Evolutionary conservation across 2,888 invertebrate species (phyloP).

Genomic region (Chymomyza procnemis): DNA sequence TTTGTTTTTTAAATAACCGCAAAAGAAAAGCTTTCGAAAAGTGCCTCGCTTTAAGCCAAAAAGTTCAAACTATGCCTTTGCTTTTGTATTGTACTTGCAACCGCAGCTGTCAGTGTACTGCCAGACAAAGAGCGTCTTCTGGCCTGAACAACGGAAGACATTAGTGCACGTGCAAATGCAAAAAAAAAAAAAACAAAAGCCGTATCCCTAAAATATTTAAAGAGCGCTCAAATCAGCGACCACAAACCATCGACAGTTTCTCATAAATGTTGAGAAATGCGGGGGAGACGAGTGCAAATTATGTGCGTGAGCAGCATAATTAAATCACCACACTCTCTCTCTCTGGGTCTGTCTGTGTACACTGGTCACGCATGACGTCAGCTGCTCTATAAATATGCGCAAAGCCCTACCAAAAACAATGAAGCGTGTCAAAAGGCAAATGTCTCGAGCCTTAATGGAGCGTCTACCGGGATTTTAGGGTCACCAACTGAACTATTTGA

Average conservation of each 20-base stretch:
- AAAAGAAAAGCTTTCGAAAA: neutral
- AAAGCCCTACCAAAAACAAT: neutral
- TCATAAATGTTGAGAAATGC: constrained; percentile 27
- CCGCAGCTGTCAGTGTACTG: neutral
- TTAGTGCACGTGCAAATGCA: constrained; percentile 20
- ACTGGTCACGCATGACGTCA: neutral
- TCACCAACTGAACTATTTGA: neutral
- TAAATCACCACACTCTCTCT: constrained; percentile 21
- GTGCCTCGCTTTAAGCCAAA: neutral
- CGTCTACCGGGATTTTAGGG: neutral
- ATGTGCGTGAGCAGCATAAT: constrained; percentile 42
- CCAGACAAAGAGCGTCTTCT: neutral
- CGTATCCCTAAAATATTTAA: constrained; percentile 38
- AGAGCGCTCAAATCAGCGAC: constrained; percentile 13
- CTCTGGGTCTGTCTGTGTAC: neutral
- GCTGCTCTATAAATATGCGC: neutral
- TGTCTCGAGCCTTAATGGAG: neutral
- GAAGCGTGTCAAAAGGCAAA: constrained; percentile 1
- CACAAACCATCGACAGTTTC: constrained; percentile 11
- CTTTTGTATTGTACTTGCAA: neutral
- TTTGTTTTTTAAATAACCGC: no score
- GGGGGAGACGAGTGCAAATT: constrained; percentile 25
- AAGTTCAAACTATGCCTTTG: neutral
- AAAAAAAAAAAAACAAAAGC: constrained; percentile 23
- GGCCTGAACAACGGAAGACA: constrained; percentile 35